phyloP scores from a whole-genome alignment of 2,888 invertebrate species.

The Latrodectus hesperus region DNA sequence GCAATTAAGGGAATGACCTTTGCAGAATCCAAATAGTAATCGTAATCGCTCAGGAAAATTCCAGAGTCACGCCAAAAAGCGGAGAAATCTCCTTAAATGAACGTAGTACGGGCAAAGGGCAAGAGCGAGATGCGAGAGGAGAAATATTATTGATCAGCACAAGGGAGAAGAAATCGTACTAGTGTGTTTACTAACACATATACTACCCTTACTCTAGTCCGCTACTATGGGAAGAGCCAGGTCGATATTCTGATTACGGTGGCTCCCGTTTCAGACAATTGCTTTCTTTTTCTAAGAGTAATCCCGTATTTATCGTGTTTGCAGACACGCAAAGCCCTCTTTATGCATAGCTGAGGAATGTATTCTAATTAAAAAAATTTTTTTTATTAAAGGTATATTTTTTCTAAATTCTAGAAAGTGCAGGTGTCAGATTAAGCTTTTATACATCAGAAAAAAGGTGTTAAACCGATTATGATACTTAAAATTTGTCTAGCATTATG shows the following conservation, averaged over 20 bases:
- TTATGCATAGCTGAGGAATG: neutral
- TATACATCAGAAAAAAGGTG: no score
- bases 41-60: neutral
- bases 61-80: constrained; percentile 2
- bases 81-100: neutral
- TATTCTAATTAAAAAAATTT: no score
- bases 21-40: no score
- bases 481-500: no score
- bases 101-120: constrained; percentile 20
- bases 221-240: neutral
- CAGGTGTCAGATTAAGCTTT: no score
- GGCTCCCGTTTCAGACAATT: neutral
- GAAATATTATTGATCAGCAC: constrained; percentile 59
- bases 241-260: constrained; percentile 57
- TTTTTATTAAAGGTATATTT: no score
- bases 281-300: constrained; percentile 5
- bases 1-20: no score
- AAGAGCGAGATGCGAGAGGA: constrained; percentile 30
- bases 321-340: neutral
- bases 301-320: constrained; percentile 24
- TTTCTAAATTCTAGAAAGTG: no score
- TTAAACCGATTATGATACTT: no score
- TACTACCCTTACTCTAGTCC: constrained; percentile 26
- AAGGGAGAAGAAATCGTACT: constrained; percentile 49
- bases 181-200: constrained; percentile 59